A percentile compares a stretch with the other conserved stretches of the same genome.
These are phyloP conservation scores for Neosilurus hyrtlii DNA, from an alignment of 2,797 vertebrate species.

Conservation along the genomic window DNA sequence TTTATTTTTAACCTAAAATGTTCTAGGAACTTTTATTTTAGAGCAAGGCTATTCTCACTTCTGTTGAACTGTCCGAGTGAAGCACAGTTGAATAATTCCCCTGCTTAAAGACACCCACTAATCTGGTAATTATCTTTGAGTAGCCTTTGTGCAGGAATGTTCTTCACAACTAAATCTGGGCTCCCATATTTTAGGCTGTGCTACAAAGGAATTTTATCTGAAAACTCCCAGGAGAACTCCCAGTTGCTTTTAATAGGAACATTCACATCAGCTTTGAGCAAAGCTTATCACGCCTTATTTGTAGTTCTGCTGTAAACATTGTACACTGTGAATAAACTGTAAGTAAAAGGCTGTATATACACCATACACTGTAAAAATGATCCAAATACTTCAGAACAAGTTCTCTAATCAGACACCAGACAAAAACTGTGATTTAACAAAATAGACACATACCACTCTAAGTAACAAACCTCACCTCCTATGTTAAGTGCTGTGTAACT, in stretches of 20 bases:
- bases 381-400: background rate
- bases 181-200: background rate
- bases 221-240: background rate
- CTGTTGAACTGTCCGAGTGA: background rate
- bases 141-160: background rate
- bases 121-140: background rate
- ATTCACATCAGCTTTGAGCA: background rate
- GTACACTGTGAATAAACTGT: background rate
- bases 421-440: background rate
- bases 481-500: background rate
- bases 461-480: background rate
- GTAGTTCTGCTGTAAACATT: background rate
- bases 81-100: background rate
- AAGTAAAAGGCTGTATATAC: background rate
- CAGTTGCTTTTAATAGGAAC: slow-evolving; percentile 34
- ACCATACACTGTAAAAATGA: background rate
- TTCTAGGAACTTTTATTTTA: background rate
- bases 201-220: slow-evolving; percentile 1
- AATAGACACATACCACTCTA: background rate
- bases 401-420: background rate
- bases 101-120: background rate
- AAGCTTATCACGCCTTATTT: background rate
- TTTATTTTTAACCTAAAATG: background rate
- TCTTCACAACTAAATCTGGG: background rate
- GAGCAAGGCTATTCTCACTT: background rate